Base-by-base conservation (phyloP, 2,113 vertebrate genomes). In the Oxyruncus cristatus region DNA sequence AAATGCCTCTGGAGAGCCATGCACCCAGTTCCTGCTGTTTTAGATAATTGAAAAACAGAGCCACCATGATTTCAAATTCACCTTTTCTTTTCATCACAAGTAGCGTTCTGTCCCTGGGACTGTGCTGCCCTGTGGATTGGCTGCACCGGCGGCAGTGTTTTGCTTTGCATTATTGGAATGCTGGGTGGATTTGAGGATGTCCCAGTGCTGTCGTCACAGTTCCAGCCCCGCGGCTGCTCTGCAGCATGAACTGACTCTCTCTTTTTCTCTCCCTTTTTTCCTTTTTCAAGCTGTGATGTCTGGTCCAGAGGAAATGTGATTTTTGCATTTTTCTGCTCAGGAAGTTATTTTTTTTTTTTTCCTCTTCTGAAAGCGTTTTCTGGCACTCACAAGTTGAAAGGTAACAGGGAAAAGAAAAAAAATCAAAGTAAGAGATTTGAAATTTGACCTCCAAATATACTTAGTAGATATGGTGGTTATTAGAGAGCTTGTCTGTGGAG, bases 361-460 rank as follows among this genome's bases (percentile, higher is more conserved):
- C 0, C 10, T 13, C n/a, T 77, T 93, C 74, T 6, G 1, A 42
- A 89, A 58, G 24, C 0, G 2, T 75, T 92, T 92, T 52, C 11
- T 77, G 79, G 20, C 1, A 2, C 55, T 86, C 67, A 13, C 2
- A 49, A 46, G 14, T 44, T 62, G 58, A 91, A 94, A 49, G 53
- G 58, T 62, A 77, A 32, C 28, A 47, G 27, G 8, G 1, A n/a
- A 20, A 17, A 88, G 71, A 78, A 65, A 82, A 74, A 88, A 74
- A 76, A 67, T 82, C 44, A 56, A 9, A 46, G 19, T 32, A 75
- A 90, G 78, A 76, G 52, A 62, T 50, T 71, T 93, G 88, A 93
- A 96, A 72, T 75, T 79, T 78, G 81, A 96, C 59, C 66, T 89
- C 75, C 27, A 73, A 72, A 76, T 68, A 72, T 23, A 35, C 46